Base-by-base conservation (phyloP, 2,888 invertebrate genomes). In the Cyaniris semiargus region DNA sequence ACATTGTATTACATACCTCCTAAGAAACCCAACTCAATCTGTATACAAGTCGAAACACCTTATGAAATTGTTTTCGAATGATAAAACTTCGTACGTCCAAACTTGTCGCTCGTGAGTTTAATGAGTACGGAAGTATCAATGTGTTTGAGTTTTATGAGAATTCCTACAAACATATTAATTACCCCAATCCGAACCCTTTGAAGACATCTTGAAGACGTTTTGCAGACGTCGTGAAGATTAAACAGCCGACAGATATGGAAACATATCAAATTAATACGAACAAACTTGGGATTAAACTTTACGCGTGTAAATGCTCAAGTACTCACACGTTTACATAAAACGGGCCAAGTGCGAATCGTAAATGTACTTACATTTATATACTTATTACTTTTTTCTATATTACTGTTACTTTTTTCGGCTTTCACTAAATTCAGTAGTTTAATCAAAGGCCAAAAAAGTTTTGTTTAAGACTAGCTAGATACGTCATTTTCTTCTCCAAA, bases 131-230 rank as follows among this genome's bases (percentile, higher is more conserved):
- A 21, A 56, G n/a, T 56, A n/a, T 21, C 2, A 21, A 21, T 21
- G 58, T 58, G 58, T 58, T 58, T n/a, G 58, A 58, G 58, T 58
- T 58, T n/a, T 58, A 58, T 58, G 58, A 21, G 58, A 58, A 58
- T 58, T 58, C 7, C 18, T n/a, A 56, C 58, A 58, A 58, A 58
- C 58, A 58, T 58, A 58, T 58, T 58, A n/a, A 58, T 58, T 21
- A 21, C 58, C n/a, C 58, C n/a, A 58, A 58, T 21, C n/a, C 58
- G 4, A 56, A 56, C 6, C 6, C n/a, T 58, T 58, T 58, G 58
- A 58, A 58, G 58, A 44, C 44, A 10, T 44, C 44, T 58, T 21
- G 2, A 27, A 27, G 3, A 27, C 44, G 2, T 44, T 13, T 58
- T 21, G 2, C 1, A 27, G 3, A 27, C 44, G 2, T 44, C 44